Evolutionary conservation across 2,888 invertebrate genomes (phyloP).

Genomic region (Torymus texanus): DNA sequence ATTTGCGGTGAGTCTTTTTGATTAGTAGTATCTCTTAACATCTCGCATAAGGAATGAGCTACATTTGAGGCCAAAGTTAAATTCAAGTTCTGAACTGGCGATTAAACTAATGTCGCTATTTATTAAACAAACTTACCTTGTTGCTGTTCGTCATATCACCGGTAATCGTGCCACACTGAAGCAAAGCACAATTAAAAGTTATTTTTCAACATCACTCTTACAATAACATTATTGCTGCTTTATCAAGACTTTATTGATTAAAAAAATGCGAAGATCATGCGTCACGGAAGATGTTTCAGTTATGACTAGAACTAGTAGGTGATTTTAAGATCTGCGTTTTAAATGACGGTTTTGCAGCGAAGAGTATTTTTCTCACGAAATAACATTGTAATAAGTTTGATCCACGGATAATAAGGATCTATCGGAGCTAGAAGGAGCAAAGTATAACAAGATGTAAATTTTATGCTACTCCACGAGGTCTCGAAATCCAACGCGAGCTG

Average conservation of each 20-base stretch:
- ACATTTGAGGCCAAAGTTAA: not conserved
- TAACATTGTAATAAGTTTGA: conserved; percentile 38
- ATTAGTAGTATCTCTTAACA: conserved; percentile 17
- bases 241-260: no score
- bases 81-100: conserved; percentile 3
- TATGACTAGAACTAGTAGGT: no score
- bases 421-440: conserved; percentile 22
- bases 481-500: conserved; percentile 24
- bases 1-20: conserved; percentile 45
- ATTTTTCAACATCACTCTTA: no score
- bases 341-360: not conserved
- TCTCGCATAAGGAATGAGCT: conserved; percentile 16
- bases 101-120: conserved; percentile 18
- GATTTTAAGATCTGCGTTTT: not conserved
- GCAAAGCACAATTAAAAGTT: no score
- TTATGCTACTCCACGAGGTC: conserved; percentile 49
- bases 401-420: conserved; percentile 41
- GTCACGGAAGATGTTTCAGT: no score
- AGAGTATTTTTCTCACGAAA: not conserved
- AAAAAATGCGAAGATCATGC: no score
- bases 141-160: not conserved
- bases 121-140: not conserved
- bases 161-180: no score
- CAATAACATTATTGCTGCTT: no score
- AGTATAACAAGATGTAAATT: conserved; percentile 60